Conservation (phyloP, 2,113 vertebrate genomes). For the Eclectus roratus region DNA sequence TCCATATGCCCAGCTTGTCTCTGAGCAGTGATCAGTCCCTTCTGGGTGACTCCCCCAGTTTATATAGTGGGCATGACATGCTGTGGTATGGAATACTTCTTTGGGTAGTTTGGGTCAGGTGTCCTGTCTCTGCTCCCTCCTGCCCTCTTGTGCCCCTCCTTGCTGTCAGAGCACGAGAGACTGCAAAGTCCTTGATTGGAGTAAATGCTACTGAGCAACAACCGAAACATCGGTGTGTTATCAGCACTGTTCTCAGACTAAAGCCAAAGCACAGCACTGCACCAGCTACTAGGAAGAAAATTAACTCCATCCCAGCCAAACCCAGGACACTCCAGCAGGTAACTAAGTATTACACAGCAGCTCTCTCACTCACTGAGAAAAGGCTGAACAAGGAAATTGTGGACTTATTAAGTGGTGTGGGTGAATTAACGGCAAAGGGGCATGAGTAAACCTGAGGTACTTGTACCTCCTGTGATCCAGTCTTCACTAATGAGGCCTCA, state of each 20-base stretch:
- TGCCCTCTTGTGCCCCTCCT: not conserved
- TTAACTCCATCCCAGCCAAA: not conserved
- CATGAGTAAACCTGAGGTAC: not conserved
- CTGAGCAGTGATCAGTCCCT: not conserved
- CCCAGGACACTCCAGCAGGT: fast-evolving
- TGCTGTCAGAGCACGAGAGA: not conserved
- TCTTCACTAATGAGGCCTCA: not conserved
- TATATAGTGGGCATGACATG: not conserved
- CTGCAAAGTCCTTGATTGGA: not conserved
- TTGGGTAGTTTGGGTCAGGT: not conserved
- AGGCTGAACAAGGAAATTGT: not conserved
- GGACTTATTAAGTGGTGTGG: not conserved
- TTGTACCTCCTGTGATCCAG: not conserved
- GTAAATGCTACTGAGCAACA: not conserved
- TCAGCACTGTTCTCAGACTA: not conserved
- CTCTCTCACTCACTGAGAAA: not conserved
- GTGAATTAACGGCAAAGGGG: not conserved
- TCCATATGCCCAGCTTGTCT: not conserved
- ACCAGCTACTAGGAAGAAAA: not conserved
- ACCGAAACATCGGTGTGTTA: not conserved
- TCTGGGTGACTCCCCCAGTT: not conserved
- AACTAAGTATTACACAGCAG: not conserved
- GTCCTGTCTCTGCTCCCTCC: not conserved
- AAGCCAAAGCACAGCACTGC: not conserved
- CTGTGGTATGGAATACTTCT: not conserved